Conservation (phyloP, 2,888 invertebrate genomes). For the Melangyna quadrimaculata region DNA sequence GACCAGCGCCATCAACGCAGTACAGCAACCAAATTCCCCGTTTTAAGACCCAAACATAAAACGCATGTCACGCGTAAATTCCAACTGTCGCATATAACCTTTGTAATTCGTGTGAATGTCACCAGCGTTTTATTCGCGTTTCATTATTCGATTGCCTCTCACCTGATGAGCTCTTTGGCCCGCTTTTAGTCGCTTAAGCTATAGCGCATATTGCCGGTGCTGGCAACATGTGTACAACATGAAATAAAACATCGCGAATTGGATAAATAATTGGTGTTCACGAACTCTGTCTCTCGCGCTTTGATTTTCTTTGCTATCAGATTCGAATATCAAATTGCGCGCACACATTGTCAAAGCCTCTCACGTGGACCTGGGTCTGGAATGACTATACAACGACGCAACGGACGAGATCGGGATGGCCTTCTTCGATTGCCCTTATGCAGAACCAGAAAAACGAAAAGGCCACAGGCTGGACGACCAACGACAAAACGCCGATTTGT, state of each 20-base stretch:
- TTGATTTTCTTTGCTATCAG: slow-evolving; percentile 73
- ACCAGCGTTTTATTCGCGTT: slow-evolving; percentile 31
- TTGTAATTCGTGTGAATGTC: slow-evolving; percentile 46
- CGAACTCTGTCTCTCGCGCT: slow-evolving; percentile 73
- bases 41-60: slow-evolving; percentile 9
- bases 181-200: background rate
- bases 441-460: slow-evolving; percentile 42
- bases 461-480: slow-evolving; percentile 23
- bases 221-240: slow-evolving; percentile 69
- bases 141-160: slow-evolving; percentile 40
- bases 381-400: background rate
- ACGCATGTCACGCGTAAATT: slow-evolving; percentile 27
- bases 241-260: slow-evolving; percentile 73
- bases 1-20: too few relatives aligned
- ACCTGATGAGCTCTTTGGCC: slow-evolving; percentile 23
- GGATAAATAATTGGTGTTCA: slow-evolving; percentile 75
- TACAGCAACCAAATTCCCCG: background rate
- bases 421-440: slow-evolving; percentile 56
- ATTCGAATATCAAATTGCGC: slow-evolving; percentile 75
- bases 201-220: slow-evolving; percentile 48
- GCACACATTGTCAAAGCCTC: slow-evolving; percentile 70
- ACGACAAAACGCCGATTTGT: slow-evolving; percentile 71
- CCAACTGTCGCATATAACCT: slow-evolving; percentile 37
- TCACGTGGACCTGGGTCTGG: slow-evolving; percentile 12
- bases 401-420: background rate